Evolutionary conservation across 2,113 vertebrate species (phyloP).

Genomic region (Coregonus clupeaformis): DNA sequence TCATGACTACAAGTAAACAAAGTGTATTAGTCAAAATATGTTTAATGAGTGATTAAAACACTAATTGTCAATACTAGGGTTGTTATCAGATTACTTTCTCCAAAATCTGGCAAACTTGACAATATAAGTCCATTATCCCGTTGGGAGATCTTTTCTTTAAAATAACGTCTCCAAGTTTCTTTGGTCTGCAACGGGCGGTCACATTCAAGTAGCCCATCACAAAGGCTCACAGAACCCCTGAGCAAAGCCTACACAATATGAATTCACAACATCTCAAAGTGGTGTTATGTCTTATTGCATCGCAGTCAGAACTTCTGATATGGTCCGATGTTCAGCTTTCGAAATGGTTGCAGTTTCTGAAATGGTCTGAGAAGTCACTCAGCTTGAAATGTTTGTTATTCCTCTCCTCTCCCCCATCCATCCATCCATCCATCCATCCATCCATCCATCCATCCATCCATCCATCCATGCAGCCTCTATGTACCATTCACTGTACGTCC

Average conservation of each 20-base stretch:
- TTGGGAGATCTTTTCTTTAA: background rate
- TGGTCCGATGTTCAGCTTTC: background rate
- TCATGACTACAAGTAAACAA: conserved; percentile 16
- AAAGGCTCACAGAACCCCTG: background rate
- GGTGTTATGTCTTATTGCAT: background rate
- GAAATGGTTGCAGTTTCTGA: no score
- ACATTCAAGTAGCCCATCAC: background rate
- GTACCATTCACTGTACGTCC: conserved; percentile 86
- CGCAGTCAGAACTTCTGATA: background rate
- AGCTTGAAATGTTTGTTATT: background rate
- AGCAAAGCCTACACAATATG: background rate
- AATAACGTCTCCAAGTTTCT: background rate
- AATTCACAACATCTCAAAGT: background rate
- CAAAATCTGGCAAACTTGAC: background rate
- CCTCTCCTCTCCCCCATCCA: background rate
- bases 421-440: no score
- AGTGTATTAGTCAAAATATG: conserved; percentile 7
- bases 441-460: background rate
- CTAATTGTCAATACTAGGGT: background rate
- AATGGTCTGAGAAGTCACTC: background rate
- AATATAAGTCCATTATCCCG: background rate
- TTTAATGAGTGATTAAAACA: no score
- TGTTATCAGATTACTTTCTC: no score
- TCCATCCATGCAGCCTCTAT: background rate
- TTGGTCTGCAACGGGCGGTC: background rate